Evolutionary conservation across 2,888 invertebrate genomes (phyloP).

Genomic region (Agonopterix arenella): DNA sequence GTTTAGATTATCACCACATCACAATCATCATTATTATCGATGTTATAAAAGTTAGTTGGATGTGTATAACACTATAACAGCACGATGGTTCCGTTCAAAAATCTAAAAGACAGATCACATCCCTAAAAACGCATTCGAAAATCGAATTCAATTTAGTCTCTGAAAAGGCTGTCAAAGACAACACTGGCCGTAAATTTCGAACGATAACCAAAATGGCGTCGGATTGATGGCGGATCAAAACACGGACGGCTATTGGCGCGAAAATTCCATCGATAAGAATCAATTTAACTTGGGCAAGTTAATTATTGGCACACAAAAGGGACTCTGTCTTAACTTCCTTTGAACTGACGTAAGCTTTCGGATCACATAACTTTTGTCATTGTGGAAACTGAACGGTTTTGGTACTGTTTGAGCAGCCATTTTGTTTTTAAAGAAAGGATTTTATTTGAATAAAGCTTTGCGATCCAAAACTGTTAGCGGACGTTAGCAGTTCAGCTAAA

Average conservation of each 20-base stretch:
- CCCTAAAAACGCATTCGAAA: neutral
- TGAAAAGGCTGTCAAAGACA: neutral
- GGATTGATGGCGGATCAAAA: neutral
- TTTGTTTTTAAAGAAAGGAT: neutral
- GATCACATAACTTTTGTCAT: slow-evolving; percentile 25
- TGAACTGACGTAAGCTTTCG: slow-evolving; percentile 7
- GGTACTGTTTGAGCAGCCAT: slow-evolving; percentile 4
- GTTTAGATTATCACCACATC: no score
- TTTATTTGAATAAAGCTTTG: no score
- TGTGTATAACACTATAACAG: no score
- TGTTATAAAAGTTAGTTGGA: no score
- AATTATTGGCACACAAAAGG: slow-evolving; percentile 32
- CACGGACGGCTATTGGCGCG: neutral
- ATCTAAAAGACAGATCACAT: neutral
- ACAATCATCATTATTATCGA: no score
- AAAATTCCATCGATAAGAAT: slow-evolving; percentile 19
- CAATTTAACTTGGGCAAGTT: slow-evolving; percentile 33
- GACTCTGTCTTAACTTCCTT: slow-evolving; percentile 18
- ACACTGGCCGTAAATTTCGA: neutral
- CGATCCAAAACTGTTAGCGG: no score
- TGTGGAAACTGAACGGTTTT: slow-evolving; percentile 17
- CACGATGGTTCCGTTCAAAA: neutral
- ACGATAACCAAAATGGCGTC: neutral
- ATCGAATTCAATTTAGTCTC: neutral
- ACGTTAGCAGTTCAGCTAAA: no score